phyloP scores from a whole-genome alignment of 2,888 invertebrate genomes.

The Caenorhabditis plicata region DNA sequence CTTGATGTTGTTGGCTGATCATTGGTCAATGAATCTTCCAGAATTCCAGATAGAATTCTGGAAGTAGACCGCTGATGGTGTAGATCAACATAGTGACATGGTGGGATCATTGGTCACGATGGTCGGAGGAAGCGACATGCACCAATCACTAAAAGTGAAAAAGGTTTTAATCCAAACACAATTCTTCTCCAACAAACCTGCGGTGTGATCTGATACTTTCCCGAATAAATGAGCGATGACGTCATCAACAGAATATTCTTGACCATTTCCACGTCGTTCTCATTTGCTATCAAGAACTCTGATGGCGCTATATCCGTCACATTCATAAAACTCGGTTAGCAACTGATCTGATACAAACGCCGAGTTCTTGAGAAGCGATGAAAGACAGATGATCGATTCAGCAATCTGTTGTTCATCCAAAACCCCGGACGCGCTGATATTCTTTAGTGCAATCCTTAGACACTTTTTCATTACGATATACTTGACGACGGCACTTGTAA shows the following conservation, averaged over 20 bases:
- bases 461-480: constrained; percentile 95
- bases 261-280: constrained; percentile 42
- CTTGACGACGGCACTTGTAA: constrained; percentile 87
- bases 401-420: constrained; percentile 42
- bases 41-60: too few relatives aligned
- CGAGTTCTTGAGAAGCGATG: too few relatives aligned
- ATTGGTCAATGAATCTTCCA: too few relatives aligned
- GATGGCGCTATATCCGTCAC: constrained; percentile 79
- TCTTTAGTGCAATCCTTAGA: constrained; percentile 86
- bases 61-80: too few relatives aligned
- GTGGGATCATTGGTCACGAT: too few relatives aligned
- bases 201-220: constrained; percentile 38
- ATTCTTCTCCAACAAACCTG: constrained; percentile 27
- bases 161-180: too few relatives aligned
- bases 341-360: constrained; percentile 90
- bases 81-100: too few relatives aligned
- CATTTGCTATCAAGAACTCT: constrained; percentile 42
- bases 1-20: too few relatives aligned
- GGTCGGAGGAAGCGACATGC: too few relatives aligned
- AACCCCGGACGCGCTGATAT: constrained; percentile 23
- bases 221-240: constrained; percentile 37
- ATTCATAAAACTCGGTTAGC: constrained; percentile 90
- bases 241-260: constrained; percentile 48
- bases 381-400: constrained; percentile 50
- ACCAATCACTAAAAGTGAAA: too few relatives aligned